Conservation (phyloP, 2,797 vertebrate species). For the Lepilemur ruficaudatus region DNA sequence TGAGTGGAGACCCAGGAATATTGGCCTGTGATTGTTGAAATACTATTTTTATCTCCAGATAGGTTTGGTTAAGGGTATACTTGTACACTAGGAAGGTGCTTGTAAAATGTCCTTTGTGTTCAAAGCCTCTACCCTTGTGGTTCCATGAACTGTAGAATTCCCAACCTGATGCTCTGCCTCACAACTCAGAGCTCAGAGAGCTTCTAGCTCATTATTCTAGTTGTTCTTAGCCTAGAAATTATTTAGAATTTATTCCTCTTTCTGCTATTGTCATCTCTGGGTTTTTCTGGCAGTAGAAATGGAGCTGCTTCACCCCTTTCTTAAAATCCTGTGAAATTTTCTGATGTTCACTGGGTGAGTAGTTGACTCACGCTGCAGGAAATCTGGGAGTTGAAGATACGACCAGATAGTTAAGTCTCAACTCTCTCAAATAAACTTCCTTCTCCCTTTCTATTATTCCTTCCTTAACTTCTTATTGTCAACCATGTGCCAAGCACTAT, state of each 20-base stretch:
- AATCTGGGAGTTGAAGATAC: slow-evolving; percentile 42
- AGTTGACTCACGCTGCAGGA: slow-evolving; percentile 46
- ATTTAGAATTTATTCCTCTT: neutral
- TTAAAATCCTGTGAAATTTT: neutral
- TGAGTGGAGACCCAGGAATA: neutral
- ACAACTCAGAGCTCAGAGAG: neutral
- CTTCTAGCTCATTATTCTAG: neutral
- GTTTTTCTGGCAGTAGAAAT: neutral
- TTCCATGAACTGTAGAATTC: neutral
- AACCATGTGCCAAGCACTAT: neutral
- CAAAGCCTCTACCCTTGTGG: neutral
- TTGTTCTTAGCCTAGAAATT: neutral
- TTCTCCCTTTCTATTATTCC: neutral
- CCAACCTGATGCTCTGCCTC: neutral
- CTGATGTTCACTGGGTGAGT: neutral
- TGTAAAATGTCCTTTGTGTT: neutral
- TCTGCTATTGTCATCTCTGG: neutral
- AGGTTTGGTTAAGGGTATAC: neutral
- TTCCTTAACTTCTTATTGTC: neutral
- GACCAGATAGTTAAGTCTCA: neutral
- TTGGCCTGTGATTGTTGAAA: neutral
- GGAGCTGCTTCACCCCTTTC: neutral
- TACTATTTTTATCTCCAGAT: neutral
- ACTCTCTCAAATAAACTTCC: neutral
- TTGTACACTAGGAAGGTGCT: neutral